These are phyloP conservation scores for Arrhamphus sclerolepis DNA, from an alignment of 2,797 vertebrate genomes.

Conservation along the genomic window DNA sequence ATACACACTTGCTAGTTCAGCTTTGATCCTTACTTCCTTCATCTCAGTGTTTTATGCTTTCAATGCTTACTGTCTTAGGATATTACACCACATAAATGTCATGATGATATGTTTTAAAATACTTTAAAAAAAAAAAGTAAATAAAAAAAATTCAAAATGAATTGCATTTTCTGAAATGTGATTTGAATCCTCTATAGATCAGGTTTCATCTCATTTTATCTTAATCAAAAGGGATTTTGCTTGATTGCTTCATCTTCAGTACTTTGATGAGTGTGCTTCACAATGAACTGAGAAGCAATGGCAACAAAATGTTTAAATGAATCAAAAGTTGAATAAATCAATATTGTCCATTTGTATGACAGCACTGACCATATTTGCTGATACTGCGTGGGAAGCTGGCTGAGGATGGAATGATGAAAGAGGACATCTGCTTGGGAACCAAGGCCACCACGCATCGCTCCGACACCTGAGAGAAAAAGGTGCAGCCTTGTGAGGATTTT, in stretches of 20 bases:
- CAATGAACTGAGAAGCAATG: no score
- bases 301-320: no score
- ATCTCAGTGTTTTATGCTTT: slow-evolving; percentile 4
- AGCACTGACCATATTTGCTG: slow-evolving; percentile 92
- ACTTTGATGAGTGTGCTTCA: no score
- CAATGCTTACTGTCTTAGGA: slow-evolving; percentile 1
- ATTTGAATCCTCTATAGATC: background rate
- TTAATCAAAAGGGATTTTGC: background rate
- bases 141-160: no score
- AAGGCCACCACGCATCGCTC: slow-evolving; percentile 96
- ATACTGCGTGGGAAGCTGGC: slow-evolving; percentile 97
- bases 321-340: background rate
- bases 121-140: no score
- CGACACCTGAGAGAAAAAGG: slow-evolving; percentile 86
- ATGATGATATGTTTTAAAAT: no score
- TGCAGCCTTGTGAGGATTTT: background rate
- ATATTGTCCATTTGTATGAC: slow-evolving; percentile 24
- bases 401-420: slow-evolving; percentile 95
- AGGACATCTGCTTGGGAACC: slow-evolving; percentile 97
- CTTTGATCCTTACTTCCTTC: slow-evolving; percentile 2
- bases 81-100: background rate
- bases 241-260: no score
- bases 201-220: background rate
- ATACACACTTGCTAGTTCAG: background rate
- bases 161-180: no score